Percentiles rank a stretch among this genome's conserved stretches.
Evolutionary conservation across 2,888 invertebrate genomes (phyloP).

Genomic region (Zelleria hepariella): DNA sequence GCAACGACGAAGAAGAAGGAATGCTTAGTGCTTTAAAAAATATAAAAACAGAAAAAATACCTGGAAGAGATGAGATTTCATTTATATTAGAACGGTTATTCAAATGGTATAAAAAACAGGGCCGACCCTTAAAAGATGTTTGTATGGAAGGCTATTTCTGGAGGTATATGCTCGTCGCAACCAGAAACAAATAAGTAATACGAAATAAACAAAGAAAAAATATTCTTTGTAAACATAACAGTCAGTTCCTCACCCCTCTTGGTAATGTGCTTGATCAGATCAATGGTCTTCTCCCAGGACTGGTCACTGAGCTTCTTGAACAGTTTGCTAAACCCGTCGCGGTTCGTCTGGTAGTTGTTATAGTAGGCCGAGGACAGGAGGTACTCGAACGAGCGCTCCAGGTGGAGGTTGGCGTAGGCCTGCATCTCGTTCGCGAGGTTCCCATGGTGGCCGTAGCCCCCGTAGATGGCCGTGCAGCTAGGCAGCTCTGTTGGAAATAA

Average conservation of each 20-base stretch:
- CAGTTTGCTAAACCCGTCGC: constrained; percentile 81
- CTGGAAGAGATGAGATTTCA: no score
- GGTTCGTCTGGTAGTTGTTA: constrained; percentile 81
- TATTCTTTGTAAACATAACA: background rate
- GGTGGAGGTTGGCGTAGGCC: constrained; percentile 75
- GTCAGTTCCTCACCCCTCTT: constrained; percentile 74
- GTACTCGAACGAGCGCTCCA: constrained; percentile 82
- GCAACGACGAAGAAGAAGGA: no score
- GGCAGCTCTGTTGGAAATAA: constrained; percentile 36
- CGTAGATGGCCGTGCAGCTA: constrained; percentile 77
- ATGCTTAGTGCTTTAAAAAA: no score
- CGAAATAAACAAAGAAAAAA: no score
- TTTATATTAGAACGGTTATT: no score
- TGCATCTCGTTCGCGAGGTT: constrained; percentile 49
- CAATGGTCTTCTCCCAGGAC: constrained; percentile 80
- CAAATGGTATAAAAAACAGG: no score
- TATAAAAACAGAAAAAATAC: no score
- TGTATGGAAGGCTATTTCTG: no score
- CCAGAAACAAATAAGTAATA: no score
- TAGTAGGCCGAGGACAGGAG: constrained; percentile 82
- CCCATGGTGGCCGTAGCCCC: constrained; percentile 67
- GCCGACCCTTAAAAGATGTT: no score
- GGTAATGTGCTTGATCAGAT: constrained; percentile 82
- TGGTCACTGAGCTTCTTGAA: constrained; percentile 82
- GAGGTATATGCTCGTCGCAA: no score